Base-by-base conservation (phyloP, 1,140 invertebrate genomes). In the Euura lappo region DNA sequence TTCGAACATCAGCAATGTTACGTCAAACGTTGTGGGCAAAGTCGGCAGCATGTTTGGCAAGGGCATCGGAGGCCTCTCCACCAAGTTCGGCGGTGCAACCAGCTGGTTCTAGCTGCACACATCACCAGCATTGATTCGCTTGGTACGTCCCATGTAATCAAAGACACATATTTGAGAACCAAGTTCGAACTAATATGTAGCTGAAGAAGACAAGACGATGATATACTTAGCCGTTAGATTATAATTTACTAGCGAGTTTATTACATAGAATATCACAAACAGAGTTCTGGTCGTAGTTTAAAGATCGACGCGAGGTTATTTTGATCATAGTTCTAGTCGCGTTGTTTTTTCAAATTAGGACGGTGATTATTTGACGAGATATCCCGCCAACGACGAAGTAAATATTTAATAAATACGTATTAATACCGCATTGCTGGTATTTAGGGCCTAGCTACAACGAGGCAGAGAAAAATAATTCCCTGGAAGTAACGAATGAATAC, bases 31-130 rank as follows among this genome's bases (percentile, higher is more conserved):
- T 73, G 93, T 93, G 68, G 94, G 93, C 46, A 91, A 92, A 81
- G 91, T 96, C 79, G 93, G 94, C 76, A 94, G 93, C 84, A 93
- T 96, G 82, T 93, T 96, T 79, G 94, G 94, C 66, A 94, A 95
- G 85, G 93, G 94, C 72, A 92, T 95, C 73, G 94, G 94, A 74
- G 94, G 94, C 76, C 89, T 96, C 78, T 94, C 94, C 78, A 93
- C 93, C 68, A 95, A 95, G 88, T 89, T 94, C 69, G 93, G 94
- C 44, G 91, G 91, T 81, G 91, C 92, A 64, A 89, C 85, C 76
- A 90, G 91, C 83, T 93, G 92, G 92, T 93, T 93, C 88, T 93
- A 92, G 83, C 71, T 60, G 51, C 51, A 6, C 51, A 60, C 51
- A n/a, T n/a, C 51, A n/a, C 28, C 28, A 28, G 28, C 1, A 28